phyloP scores from a whole-genome alignment of 2,797 vertebrate species.

The Neosilurus mollespiculum region DNA sequence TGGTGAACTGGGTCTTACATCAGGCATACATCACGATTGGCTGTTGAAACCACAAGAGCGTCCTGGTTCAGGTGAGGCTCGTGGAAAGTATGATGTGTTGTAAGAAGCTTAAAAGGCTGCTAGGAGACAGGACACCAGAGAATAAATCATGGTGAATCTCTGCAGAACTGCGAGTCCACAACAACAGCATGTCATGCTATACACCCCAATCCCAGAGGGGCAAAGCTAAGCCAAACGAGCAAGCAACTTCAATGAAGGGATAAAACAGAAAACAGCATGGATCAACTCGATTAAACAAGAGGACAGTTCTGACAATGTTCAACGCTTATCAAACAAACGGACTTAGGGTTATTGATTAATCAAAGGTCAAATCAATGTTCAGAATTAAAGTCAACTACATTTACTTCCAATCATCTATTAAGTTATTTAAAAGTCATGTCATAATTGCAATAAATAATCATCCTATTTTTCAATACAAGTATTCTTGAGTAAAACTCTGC shows the following conservation, averaged over 20 bases:
- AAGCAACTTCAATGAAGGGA: not conserved
- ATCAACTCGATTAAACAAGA: not conserved
- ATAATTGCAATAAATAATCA: not conserved
- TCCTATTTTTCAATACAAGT: not conserved
- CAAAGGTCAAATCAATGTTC: too few species aligned
- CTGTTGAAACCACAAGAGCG: slow-evolving; percentile 27
- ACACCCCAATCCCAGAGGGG: slow-evolving; percentile 22
- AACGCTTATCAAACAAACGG: not conserved
- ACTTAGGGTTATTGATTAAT: not conserved
- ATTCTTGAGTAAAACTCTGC: not conserved
- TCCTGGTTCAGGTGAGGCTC: slow-evolving; percentile 5
- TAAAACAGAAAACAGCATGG: slow-evolving; percentile 3
- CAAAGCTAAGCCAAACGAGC: slow-evolving; percentile 25
- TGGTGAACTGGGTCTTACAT: not conserved
- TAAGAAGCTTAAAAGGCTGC: slow-evolving; percentile 36
- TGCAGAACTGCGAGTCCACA: slow-evolving; percentile 3
- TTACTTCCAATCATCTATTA: not conserved
- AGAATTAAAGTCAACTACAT: not conserved
- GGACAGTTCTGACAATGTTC: not conserved
- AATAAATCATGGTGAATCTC: slow-evolving; percentile 24
- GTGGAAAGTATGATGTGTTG: slow-evolving; percentile 46
- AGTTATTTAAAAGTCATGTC: not conserved
- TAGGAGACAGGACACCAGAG: slow-evolving; percentile 42
- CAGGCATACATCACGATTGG: not conserved
- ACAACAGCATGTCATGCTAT: slow-evolving; percentile 24